Evolutionary conservation across 2,888 invertebrate species (phyloP), one percentile per base, ranked within the genome.

Genomic region (Lomographa bimaculata): DNA sequence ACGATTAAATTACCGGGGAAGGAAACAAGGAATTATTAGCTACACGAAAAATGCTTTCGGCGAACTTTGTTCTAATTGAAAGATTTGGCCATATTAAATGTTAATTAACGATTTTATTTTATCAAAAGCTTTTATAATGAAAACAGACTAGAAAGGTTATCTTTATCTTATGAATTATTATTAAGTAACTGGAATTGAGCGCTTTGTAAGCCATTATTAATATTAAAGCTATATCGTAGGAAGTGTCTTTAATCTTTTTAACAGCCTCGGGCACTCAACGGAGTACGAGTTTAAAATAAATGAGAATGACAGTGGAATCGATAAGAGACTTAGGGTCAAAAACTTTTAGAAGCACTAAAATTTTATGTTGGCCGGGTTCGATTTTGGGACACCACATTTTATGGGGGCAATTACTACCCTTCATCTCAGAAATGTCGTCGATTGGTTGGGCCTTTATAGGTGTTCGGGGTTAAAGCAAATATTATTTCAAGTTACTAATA

Each of bases 381-480:
- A 70, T 70, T 76, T 79, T 65, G 71, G 71, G 79, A 79, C 79
- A 83, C 77, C 81, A 71, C 79, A 77, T 57, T 86, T 87, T 84
- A 87, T 79, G 62, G 72, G 58, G 45, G 72, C 85, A 81, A 86
- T 87, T 83, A 80, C 83, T 75, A 80, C 72, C 80, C 79, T 78
- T 83, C 82, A 79, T 80, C 75, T 75, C 64, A 61, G 71, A 77
- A 81, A 81, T 74, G 68, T 47, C 71, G 69, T 64, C 74, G 77
- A 85, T 83, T 80, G 82, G 74, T 74, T 77, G 72, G 63, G 67
- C 65, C 69, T 77, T 82, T 81, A 86, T 79, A 71, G 74, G 70
- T 71, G 73, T 76, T 73, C 55, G 66, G 56, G 64, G 71, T 74
- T 76, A 75, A 70, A 72, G 63, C 66, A 67, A 62, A 63, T 64